Evolutionary conservation across 2,888 invertebrate species (phyloP).

Genomic region (Nebria salina): DNA sequence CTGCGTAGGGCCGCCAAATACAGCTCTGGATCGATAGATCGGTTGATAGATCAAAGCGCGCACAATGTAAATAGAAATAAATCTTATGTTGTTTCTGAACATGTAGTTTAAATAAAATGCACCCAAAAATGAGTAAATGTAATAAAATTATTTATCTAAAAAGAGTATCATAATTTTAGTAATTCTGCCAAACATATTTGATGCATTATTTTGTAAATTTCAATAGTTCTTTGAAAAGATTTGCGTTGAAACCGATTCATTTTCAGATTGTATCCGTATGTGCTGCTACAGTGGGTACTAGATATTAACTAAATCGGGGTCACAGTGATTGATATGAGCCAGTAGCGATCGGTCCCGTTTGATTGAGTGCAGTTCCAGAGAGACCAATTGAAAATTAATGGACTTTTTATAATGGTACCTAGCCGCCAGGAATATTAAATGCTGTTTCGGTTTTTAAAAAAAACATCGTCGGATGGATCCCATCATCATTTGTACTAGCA

Average conservation of each 20-base stretch:
- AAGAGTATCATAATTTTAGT: neutral
- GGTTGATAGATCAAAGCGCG: too few species aligned
- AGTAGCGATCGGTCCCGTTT: slow-evolving; percentile 18
- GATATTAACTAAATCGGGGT: slow-evolving; percentile 41
- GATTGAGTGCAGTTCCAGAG: slow-evolving; percentile 38
- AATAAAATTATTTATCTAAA: too few species aligned
- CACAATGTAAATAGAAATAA: too few species aligned
- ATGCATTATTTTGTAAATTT: neutral
- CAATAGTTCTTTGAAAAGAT: neutral
- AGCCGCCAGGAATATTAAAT: slow-evolving; percentile 11
- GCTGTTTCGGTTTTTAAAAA: neutral
- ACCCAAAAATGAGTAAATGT: too few species aligned
- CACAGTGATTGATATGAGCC: slow-evolving; percentile 34
- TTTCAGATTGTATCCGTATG: slow-evolving; percentile 12
- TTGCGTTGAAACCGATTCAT: slow-evolving; percentile 15
- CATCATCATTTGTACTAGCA: neutral
- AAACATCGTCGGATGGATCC: neutral
- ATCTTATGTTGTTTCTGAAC: too few species aligned
- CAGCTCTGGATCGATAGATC: too few species aligned
- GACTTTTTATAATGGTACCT: slow-evolving; percentile 36
- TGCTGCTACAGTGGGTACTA: neutral
- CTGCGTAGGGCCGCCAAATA: too few species aligned
- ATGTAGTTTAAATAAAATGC: too few species aligned
- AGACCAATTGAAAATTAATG: slow-evolving; percentile 46
- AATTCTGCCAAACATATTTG: neutral